Percentiles rank a stretch among this genome's conserved stretches.
These are phyloP conservation scores for Ischnura elegans DNA, from an alignment of 2,888 invertebrate species.

Conservation along the genomic window DNA sequence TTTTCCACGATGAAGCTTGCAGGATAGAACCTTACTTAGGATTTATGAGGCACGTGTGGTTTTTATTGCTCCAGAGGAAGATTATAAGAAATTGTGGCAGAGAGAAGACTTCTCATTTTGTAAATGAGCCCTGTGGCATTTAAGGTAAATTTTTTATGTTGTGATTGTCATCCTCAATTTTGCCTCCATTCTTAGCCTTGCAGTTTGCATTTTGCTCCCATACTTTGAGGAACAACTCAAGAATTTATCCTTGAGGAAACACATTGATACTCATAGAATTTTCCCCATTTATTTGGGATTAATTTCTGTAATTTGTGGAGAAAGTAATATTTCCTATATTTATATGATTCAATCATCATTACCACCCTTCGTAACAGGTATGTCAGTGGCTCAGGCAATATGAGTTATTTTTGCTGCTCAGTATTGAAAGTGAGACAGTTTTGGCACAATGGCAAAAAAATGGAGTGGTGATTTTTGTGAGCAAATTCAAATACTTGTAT, in stretches of 20 bases:
- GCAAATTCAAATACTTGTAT: not conserved
- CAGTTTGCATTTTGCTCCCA: not conserved
- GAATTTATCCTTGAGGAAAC: not conserved
- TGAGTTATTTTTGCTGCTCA: not conserved
- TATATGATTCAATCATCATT: not conserved
- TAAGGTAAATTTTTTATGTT: not conserved
- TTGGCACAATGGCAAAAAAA: not conserved
- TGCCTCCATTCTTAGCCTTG: not conserved
- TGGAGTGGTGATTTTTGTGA: not conserved
- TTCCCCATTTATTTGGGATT: not conserved
- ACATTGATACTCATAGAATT: not conserved
- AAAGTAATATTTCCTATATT: not conserved
- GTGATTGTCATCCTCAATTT: not conserved
- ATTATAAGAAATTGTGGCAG: too few species aligned
- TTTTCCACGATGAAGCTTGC: not conserved
- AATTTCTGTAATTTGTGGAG: not conserved
- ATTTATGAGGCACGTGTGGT: not conserved
- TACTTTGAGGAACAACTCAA: not conserved
- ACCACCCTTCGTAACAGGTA: not conserved
- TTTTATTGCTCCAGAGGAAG: constrained; percentile 11
- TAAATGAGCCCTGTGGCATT: not conserved
- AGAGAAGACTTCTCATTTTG: not conserved
- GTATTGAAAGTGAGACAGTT: too few species aligned
- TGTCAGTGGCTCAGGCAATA: not conserved
- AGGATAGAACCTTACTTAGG: not conserved